Base-by-base conservation (phyloP, 2,888 invertebrate species). In the Rhimphoctona megacephalus region DNA sequence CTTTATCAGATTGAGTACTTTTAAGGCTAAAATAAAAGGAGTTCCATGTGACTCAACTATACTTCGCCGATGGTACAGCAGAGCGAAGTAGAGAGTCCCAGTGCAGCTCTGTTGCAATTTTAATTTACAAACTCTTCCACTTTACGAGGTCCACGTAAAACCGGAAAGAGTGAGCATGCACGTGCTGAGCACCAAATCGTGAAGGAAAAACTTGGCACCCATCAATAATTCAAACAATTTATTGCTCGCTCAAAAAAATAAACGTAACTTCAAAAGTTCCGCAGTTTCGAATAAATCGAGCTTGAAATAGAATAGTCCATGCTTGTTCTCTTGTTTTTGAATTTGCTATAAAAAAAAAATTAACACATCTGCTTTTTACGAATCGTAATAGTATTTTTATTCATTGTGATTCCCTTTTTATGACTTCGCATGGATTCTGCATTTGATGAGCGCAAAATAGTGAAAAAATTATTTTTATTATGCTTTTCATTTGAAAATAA, bases 91-190 rank as follows among this genome's bases (percentile, higher is more conserved):
- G 19, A 49, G n/a, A 49, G 49, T 49, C 19, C 49, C 30, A 11
- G 30, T 30, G 30, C 61, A 81, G 73, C 64, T 30, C 22, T 81
- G 72, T 66, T 85, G 79, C 74, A 82, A 82, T 76, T 87, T 87
- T 87, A 82, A 85, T 87, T 49, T 70, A 66, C 69, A 79, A 78
- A 81, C 54, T 83, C 80, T 43, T 54, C 39, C 22, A 72, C 39
- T 72, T 67, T 43, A 74, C 61, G 11, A 39, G 52, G 36, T 67
- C 46, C 72, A 54, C 76, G 72, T 79, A 69, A 74, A 82, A 52
- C 57, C 30, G 14, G 61, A 30, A 25, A 73, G 52, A 46, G 54
- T 46, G 61, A 61, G 46, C 22, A 33, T 36, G 36, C 33, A 36
- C 33, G 70, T 49, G 49, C 49, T 25, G 36, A 57, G 30, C 79